These are phyloP conservation scores for Myiotriccus ornatus DNA, from an alignment of 2,797 vertebrate species.

Conservation along the genomic window DNA sequence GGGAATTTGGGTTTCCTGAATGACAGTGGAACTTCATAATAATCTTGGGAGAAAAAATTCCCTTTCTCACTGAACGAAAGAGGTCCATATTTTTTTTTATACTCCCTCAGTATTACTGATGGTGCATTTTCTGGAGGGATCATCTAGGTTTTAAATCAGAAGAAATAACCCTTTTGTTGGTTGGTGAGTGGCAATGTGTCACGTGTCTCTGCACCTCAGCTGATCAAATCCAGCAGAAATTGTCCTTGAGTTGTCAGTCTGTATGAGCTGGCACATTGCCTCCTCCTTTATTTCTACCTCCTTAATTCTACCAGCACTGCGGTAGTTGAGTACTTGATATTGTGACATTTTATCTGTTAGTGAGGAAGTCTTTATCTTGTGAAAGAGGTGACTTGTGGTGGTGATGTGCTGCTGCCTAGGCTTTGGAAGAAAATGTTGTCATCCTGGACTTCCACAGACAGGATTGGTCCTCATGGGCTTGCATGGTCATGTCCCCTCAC, in stretches of 20 bases:
- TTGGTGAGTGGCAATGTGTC: background rate
- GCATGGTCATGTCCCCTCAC: background rate
- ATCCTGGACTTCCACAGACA: background rate
- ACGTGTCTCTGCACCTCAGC: background rate
- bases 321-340: background rate
- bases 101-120: background rate
- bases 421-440: background rate
- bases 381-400: background rate
- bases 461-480: background rate
- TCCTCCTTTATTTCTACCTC: background rate
- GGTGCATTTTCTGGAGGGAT: background rate
- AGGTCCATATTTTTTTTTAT: background rate
- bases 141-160: background rate
- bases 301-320: background rate
- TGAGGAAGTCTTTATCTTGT: background rate
- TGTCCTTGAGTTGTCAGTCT: constrained; percentile 35
- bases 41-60: background rate
- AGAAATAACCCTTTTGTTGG: background rate
- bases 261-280: constrained; percentile 5
- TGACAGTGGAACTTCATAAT: background rate
- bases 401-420: background rate
- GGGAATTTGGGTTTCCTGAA: background rate
- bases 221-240: constrained; percentile 18
- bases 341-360: background rate
- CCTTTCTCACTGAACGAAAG: background rate